These are phyloP conservation scores for Trematomus loennbergii DNA, from an alignment of 2,113 vertebrate genomes.

Conservation along the genomic window DNA sequence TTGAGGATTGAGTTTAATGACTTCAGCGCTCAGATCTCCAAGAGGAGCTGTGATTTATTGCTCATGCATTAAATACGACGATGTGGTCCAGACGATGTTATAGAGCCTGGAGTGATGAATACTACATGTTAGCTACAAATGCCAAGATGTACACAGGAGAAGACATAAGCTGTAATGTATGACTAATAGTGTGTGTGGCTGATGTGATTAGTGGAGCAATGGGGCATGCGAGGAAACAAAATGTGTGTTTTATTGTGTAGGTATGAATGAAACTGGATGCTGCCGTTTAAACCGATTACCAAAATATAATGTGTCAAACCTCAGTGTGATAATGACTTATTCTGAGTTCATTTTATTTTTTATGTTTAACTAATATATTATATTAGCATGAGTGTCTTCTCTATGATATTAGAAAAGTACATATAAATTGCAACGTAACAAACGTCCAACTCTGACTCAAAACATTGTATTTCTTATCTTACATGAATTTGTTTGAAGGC, in stretches of 20 bases:
- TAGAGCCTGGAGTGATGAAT: constrained; percentile 29
- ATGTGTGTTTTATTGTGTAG: background rate
- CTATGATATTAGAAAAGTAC: background rate
- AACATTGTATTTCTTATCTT: background rate
- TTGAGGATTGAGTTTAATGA: background rate
- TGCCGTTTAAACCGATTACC: background rate
- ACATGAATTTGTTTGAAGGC: no score
- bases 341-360: background rate
- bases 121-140: constrained; percentile 14
- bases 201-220: constrained; percentile 29
- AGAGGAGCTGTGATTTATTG: constrained; percentile 4
- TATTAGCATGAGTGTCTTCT: background rate
- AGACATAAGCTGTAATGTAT: constrained; percentile 44
- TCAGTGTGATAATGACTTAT: background rate
- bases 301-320: background rate
- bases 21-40: background rate
- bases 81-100: constrained; percentile 19
- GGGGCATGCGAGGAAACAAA: constrained; percentile 2
- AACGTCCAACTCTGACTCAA: background rate
- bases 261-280: background rate
- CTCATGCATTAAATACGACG: background rate
- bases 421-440: background rate
- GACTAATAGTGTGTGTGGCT: constrained; percentile 24
- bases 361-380: background rate
- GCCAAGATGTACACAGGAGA: constrained; percentile 12